Base-by-base conservation (phyloP, 2,797 vertebrate genomes). In the Poliocrania exsul region DNA sequence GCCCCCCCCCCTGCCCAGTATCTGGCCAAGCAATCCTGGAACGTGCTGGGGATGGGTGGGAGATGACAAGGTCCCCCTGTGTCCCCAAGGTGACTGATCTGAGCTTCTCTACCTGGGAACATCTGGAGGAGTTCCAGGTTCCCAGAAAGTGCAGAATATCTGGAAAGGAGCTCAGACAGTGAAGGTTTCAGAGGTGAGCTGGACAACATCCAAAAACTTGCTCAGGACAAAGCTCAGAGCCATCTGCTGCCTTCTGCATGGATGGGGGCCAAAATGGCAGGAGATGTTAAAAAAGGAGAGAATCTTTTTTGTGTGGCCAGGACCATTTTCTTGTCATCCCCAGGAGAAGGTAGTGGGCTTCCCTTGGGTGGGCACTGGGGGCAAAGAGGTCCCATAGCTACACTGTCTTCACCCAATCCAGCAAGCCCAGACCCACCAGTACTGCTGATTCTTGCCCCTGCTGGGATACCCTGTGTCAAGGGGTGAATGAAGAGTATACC, bases 341-440 rank as follows among this genome's bases (percentile, higher is more conserved):
- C 16, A 85, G 75, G 31, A 40, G 37, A 86, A 81, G 28, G 53
- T 2, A 29, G 13, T 20, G 66, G 49, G 16, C 12, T 89, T 23
- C 0, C 0, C 77, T 66, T 8, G 1, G 16, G 44, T 31, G 54
- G n/a, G 42, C 5, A 2, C 19, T 23, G 12, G 1, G 31, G 16
- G 26, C 49, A 57, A 56, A 3, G 4, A 8, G 9, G 12, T 1
- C 1, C 10, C 16, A 8, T 2, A 31, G 8, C 31, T 49, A 21
- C 1, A 1, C 21, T 77, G 46, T n/a, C 44, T 38, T 62, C 1
- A 0, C 25, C 57, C 33, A 25, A 2, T 0, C 1, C 28, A 51
- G 53, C 0, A 1, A 60, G 18, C 38, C 33, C 1, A 0, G 67
- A 57, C 60, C 38, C 60, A 35, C 25, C 80, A 51, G 35, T 44